Base-by-base conservation (phyloP, 2,888 invertebrate species). In the Tenthredo mesomela region DNA sequence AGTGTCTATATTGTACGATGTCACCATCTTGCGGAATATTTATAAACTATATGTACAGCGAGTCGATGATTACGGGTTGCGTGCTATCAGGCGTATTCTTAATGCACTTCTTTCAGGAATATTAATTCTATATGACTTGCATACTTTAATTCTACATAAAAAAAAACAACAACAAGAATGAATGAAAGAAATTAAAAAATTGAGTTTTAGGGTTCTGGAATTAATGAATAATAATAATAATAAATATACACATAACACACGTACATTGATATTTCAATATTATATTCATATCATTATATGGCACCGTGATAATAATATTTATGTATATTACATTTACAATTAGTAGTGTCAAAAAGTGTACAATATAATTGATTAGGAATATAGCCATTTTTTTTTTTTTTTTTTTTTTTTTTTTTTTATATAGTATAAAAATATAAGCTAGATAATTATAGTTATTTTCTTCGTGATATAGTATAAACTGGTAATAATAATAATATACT, bases 341-440 rank as follows among this genome's bases (percentile, higher is more conserved):
- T 67, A 67, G 67, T 12, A 67, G 25, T 67, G 21, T 67, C 67
- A 67, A 67, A 67, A 67, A 29, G 15, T 25, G 10, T 25, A 33
- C 67, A 67, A 25, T 67, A 67, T 67, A 67, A 67, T 67, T 29
- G 6, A 54, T 54, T 54, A 54, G n/a, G 54, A 54, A 54, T 54
- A 54, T 54, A 10, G 15, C 18, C 5, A 4, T 50, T 50, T 18
- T 50, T 50, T 29, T 29, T 29, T 29, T 29, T 29, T 29, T 29
- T 29, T 29, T 1, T 29, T 29, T 18, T n/a, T 0, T 50, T n/a
- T n/a, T 54, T n/a, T 18, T 54, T 54, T 7, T 54, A 12, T 61
- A 9, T 29, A 33, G 70, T 70, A 70, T 70, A 70, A 70, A 70
- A 70, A 70, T 70, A 70, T 33, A 37, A 70, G 70, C 70, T 70